Evolutionary conservation across 2,888 invertebrate genomes (phyloP).

Genomic region (Hedychridium roseum): DNA sequence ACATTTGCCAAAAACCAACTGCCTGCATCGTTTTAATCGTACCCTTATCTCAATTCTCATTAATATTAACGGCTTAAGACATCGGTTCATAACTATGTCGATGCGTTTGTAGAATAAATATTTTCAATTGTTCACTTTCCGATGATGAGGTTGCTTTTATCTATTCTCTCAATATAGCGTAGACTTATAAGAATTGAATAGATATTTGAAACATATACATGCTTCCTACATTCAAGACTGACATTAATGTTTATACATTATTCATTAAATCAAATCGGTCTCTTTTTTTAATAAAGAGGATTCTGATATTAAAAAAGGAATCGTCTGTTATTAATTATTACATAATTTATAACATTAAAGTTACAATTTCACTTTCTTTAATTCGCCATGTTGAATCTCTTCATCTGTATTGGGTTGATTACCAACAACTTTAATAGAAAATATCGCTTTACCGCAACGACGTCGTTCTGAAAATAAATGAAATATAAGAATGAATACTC

Average conservation of each 20-base stretch:
- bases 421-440: conserved; percentile 34
- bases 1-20: too few relatives aligned
- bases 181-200: conserved; percentile 27
- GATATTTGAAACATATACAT: conserved; percentile 33
- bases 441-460: conserved; percentile 50
- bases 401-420: conserved; percentile 5
- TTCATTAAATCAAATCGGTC: conserved; percentile 26
- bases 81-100: too few relatives aligned
- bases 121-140: neutral
- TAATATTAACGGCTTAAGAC: conserved; percentile 3
- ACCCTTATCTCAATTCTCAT: conserved; percentile 6
- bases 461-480: conserved; percentile 48
- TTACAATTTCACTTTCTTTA: too few relatives aligned
- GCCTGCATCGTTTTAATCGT: conserved; percentile 11
- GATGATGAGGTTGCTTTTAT: conserved; percentile 2
- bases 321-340: too few relatives aligned
- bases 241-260: conserved; percentile 39
- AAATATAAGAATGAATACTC: conserved; percentile 8
- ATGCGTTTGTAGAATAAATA: neutral
- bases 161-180: conserved; percentile 7
- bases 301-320: too few relatives aligned
- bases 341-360: too few relatives aligned
- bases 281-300: too few relatives aligned
- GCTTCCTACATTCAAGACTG: conserved; percentile 55
- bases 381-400: neutral